Evolutionary conservation across 2,888 invertebrate genomes (phyloP).

Genomic region (Aquatica leii): DNA sequence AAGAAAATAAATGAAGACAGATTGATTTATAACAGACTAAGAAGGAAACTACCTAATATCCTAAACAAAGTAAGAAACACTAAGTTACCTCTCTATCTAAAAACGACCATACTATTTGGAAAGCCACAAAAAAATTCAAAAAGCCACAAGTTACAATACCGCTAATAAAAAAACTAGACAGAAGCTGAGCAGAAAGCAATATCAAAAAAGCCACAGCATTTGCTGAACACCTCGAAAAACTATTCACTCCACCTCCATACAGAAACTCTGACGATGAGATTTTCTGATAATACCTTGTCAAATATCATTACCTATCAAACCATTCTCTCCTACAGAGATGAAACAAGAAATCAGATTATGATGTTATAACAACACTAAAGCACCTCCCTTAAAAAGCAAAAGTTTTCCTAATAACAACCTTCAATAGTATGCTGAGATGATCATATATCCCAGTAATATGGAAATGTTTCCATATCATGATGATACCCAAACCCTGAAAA

Average conservation of each 20-base stretch:
- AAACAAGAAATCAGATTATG: background rate
- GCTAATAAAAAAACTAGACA: slow-evolving; percentile 11
- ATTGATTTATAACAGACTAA: slow-evolving; percentile 2
- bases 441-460: background rate
- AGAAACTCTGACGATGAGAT: background rate
- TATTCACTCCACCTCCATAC: slow-evolving; percentile 1
- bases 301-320: slow-evolving; percentile 8
- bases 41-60: too few species aligned
- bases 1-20: background rate
- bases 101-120: slow-evolving; percentile 12
- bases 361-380: background rate
- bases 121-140: slow-evolving; percentile 16
- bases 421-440: slow-evolving; percentile 2
- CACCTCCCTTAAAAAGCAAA: background rate
- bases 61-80: too few species aligned
- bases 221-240: background rate
- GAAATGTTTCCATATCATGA: background rate
- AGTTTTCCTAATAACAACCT: background rate
- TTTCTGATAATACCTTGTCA: background rate
- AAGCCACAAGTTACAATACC: background rate
- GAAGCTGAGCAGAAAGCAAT: slow-evolving; percentile 1
- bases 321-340: background rate
- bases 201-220: background rate
- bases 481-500: background rate
- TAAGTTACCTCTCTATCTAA: background rate